Evolutionary conservation across 2,888 invertebrate species (phyloP).

Genomic region (Leistus spinibarbis): DNA sequence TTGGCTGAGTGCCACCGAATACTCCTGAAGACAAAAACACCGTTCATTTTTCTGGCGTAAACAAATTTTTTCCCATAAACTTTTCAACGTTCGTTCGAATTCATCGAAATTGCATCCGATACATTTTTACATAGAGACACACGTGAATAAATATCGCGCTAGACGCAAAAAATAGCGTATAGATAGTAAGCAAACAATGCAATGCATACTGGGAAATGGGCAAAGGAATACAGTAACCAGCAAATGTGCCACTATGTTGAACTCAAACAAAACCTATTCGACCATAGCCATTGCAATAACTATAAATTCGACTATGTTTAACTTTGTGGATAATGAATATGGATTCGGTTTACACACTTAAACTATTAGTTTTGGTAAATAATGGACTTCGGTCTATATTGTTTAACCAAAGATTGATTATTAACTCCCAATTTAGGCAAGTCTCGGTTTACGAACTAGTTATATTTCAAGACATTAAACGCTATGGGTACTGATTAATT

Average conservation of each 20-base stretch:
- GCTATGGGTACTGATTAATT: no score
- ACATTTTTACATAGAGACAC: background rate
- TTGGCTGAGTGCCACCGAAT: conserved; percentile 12
- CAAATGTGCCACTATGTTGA: background rate
- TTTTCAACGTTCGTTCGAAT: conserved; percentile 15
- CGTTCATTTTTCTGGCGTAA: conserved; percentile 27
- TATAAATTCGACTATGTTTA: no score
- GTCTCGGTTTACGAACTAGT: no score
- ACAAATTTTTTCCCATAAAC: conserved; percentile 29
- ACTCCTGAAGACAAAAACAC: conserved; percentile 12
- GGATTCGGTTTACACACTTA: no score
- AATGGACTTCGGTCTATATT: no score
- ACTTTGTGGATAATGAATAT: no score
- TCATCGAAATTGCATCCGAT: conserved; percentile 9
- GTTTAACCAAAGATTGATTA: no score
- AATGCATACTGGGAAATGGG: background rate
- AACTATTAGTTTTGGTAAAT: no score
- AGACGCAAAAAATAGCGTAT: background rate
- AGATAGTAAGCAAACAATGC: background rate
- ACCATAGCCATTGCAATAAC: no score
- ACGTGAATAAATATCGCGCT: background rate
- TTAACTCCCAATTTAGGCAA: no score
- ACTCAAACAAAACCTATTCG: background rate
- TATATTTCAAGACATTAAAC: background rate
- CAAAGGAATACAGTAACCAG: background rate